Conservation (phyloP, 1,140 invertebrate species). For the Papilio polytes region DNA sequence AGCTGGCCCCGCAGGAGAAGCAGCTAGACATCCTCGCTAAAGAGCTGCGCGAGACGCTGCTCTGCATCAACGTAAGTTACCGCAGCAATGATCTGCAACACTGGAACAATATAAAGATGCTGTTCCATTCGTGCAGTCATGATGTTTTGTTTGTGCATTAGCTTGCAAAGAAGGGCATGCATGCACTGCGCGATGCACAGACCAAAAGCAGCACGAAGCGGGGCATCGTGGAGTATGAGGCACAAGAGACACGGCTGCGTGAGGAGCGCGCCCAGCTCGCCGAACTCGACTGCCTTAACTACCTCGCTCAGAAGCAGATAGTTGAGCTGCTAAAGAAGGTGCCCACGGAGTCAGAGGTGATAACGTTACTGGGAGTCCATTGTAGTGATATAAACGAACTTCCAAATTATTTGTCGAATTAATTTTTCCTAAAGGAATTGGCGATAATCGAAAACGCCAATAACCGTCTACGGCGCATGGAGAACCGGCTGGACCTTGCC, state of each 20-base stretch:
- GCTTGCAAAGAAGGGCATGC: slow-evolving; percentile 75
- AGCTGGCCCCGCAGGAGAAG: slow-evolving; percentile 77
- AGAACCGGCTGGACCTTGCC: slow-evolving; percentile 86
- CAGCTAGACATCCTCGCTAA: slow-evolving; percentile 69
- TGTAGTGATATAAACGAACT: not conserved
- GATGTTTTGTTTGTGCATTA: slow-evolving; percentile 41
- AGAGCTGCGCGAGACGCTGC: slow-evolving; percentile 71
- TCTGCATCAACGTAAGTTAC: slow-evolving; percentile 73
- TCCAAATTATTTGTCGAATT: not conserved
- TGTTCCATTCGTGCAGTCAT: no score
- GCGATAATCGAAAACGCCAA: slow-evolving; percentile 75
- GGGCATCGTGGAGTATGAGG: slow-evolving; percentile 72
- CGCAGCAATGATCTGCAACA: not conserved
- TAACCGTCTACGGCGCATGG: slow-evolving; percentile 80
- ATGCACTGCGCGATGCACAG: slow-evolving; percentile 62
- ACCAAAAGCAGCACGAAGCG: slow-evolving; percentile 62
- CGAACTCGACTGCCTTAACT: slow-evolving; percentile 75
- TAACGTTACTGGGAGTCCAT: not conserved
- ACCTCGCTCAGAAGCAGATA: slow-evolving; percentile 73
- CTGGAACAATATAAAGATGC: no score
- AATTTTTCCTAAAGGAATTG: slow-evolving; percentile 61
- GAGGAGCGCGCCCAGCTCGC: slow-evolving; percentile 72
- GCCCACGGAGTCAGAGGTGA: slow-evolving; percentile 73
- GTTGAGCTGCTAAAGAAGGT: slow-evolving; percentile 73
- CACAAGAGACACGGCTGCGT: slow-evolving; percentile 61